phyloP scores from a whole-genome alignment of 2,797 vertebrate species.

The Basileuterus tristriatus region DNA sequence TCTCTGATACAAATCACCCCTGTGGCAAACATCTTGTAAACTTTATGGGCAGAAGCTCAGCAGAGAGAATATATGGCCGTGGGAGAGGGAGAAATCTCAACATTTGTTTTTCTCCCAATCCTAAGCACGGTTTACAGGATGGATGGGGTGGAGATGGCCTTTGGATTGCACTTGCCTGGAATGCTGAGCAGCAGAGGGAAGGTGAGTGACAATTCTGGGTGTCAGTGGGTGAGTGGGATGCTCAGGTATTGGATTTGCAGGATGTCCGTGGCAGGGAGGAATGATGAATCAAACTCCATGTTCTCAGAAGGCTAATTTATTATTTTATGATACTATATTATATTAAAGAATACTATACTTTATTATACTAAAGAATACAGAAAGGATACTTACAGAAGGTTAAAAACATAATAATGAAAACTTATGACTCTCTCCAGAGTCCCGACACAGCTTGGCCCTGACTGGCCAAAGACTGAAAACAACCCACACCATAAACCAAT shows the following conservation, averaged over 20 bases:
- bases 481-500: too few relatives aligned
- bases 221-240: background rate
- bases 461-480: too few relatives aligned
- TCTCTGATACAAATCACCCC: slow-evolving; percentile 41
- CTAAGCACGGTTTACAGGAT: background rate
- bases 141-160: background rate
- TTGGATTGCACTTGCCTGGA: background rate
- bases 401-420: too few relatives aligned
- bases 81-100: background rate
- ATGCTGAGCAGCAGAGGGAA: background rate
- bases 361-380: too few relatives aligned
- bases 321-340: too few relatives aligned
- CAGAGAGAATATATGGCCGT: background rate
- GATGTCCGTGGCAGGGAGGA: too few relatives aligned
- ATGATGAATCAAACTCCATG: too few relatives aligned
- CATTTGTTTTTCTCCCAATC: background rate
- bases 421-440: too few relatives aligned
- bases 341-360: too few relatives aligned
- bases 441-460: too few relatives aligned
- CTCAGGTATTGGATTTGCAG: background rate
- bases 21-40: slow-evolving; percentile 11
- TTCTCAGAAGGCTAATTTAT: too few relatives aligned
- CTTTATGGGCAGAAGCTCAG: slow-evolving; percentile 1
- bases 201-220: background rate
- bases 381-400: too few relatives aligned